Conservation (phyloP, 2,888 invertebrate species). For the Peribatodes rhomboidaria region DNA sequence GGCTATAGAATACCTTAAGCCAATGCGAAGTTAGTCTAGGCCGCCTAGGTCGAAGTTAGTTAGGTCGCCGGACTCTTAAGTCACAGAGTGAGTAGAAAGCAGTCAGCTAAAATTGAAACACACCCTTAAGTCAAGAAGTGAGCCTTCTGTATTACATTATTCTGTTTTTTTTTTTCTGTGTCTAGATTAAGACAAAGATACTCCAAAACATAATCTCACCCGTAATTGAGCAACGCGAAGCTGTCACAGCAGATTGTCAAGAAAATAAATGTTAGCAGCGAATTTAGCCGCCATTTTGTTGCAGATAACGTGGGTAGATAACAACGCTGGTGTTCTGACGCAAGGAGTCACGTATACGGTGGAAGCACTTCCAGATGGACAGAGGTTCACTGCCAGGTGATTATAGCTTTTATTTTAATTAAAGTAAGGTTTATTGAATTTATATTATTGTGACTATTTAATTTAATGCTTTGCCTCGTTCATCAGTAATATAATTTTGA, state of each 20-base stretch:
- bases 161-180: too few species aligned
- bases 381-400: constrained; percentile 91
- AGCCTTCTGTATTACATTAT: too few species aligned
- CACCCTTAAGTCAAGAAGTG: too few species aligned
- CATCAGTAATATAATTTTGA: too few species aligned
- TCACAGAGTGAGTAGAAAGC: too few species aligned
- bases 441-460: background rate
- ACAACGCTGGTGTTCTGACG: constrained; percentile 93
- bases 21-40: too few species aligned
- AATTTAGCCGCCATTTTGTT: constrained; percentile 45
- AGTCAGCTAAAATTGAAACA: too few species aligned
- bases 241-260: background rate
- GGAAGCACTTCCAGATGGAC: constrained; percentile 92
- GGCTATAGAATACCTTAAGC: too few species aligned
- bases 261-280: background rate
- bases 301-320: constrained; percentile 97
- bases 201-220: background rate
- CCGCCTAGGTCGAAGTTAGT: too few species aligned
- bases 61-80: too few species aligned
- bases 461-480: too few species aligned
- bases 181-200: too few species aligned
- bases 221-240: background rate
- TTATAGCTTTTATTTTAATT: constrained; percentile 28
- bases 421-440: background rate
- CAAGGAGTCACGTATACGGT: constrained; percentile 92